Evolutionary conservation across 2,797 vertebrate genomes (phyloP), one percentile per base, ranked within the genome.

Genomic region (Tolypeutes matacus): DNA sequence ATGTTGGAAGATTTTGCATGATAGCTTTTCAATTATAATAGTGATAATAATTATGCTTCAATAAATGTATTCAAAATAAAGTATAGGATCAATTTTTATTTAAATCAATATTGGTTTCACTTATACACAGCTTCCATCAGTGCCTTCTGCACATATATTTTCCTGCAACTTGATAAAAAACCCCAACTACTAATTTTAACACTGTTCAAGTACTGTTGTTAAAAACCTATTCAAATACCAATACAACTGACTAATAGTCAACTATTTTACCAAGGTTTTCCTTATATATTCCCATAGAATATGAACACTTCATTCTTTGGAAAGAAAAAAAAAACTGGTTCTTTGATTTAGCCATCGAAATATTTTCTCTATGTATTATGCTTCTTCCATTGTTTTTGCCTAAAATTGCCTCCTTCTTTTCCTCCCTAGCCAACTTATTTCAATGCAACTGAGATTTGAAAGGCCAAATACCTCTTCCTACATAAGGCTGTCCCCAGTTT

Each of bases 21-120:
- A 95, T 20, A 91, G 42, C 31, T 94, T 94, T 92, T 92, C 92
- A 94, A 95, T 7, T 93, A 91, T 96, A 94, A 73, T 78, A 29
- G 76, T 29, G 29, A 12, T 39, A 92, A 53, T 77, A 89, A 97
- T 86, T 86, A 42, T 36, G 20, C 31, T 96, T 95, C 39, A 49
- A 18, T 25, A 51, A 4, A 83, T 23, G 3, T 77, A 72, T 93
- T 77, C 20, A 90, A 96, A 91, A 89, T 36, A 81, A 62, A 1
- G 7, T 78, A 58, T 10, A 21, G 14, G 70, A 64, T 58, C 36
- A 87, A 31, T 42, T 90, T 94, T 72, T 65, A 29, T 23, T 51
- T 53, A 84, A 91, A 46, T 83, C 25, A 80, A 69, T 56, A 56
- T 49, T 93, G 3, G 4, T 36, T 25, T 92, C 8, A 53, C n/a